Evolutionary conservation across 2,888 invertebrate species (phyloP), one percentile per base, ranked within the genome.

Genomic region (Lasioglossum oenotherae): DNA sequence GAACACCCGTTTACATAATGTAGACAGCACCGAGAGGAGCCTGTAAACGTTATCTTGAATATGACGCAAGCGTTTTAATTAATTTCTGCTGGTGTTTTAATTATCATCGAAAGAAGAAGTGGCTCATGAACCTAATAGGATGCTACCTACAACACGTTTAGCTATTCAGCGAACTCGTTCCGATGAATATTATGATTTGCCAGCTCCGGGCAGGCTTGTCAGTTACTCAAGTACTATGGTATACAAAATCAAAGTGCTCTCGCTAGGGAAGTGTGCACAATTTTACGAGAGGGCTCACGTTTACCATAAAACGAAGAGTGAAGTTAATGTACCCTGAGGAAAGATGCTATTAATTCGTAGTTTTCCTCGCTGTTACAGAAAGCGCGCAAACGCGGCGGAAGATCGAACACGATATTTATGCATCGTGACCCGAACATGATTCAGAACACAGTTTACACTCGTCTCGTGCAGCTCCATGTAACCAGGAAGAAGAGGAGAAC

Each of bases 141-240:
- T 8, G 38, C n/a, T 69, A 23, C 67, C 67, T 35, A 35, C 23
- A 38, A 8, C 38, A 23, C 69, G 69, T 38, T 38, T 23, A 69
- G 69, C 23, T 73, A 73, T 73, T 73, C 73, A 19, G 49, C 4
- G 46, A 73, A 73, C 73, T 46, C 31, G 73, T 73, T 73, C 10
- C 46, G 16, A 46, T 44, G 46, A 46, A 73, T 46, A 46, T 46
- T 73, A 73, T 46, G 73, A 46, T 46, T 19, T 31, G 19, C 46
- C 16, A 31, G 73, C 73, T 46, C 19, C 31, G 0, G 49, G 73
- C 49, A 12, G 31, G 23, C 35, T 73, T 73, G 49, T 73, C 49
- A 49, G 49, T 73, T 49, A 23, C 73, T 49, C 31, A 4, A 49
- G 73, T 35, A 23, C 49, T 35, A 12, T 19, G 49, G 49, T 49